Conservation (phyloP, 2,888 invertebrate species). For the Cecidostiba fungosa region DNA sequence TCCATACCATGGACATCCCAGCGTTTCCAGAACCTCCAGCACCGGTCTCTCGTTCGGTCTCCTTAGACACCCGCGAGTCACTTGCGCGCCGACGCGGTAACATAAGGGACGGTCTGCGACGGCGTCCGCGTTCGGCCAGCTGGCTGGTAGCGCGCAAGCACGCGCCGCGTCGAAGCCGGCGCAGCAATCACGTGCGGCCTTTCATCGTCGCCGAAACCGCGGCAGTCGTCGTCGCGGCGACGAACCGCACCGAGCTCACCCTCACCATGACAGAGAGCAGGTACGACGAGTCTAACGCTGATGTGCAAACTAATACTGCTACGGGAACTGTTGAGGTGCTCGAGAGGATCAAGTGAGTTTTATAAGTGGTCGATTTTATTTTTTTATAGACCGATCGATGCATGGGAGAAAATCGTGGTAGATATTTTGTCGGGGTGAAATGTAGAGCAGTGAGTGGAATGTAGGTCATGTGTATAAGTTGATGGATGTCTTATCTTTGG, state of each 20-base stretch:
- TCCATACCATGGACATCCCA: constrained; percentile 74
- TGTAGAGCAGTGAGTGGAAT: not conserved
- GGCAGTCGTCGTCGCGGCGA: constrained; percentile 50
- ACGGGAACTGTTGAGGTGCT: not conserved
- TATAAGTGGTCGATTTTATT: no score
- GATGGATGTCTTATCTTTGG: not conserved
- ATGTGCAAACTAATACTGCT: not conserved
- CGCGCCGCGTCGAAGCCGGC: constrained; percentile 34
- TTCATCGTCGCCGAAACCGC: not conserved
- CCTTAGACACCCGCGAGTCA: constrained; percentile 68
- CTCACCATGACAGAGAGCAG: constrained; percentile 73
- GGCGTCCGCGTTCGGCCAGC: constrained; percentile 59
- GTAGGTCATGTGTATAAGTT: not conserved
- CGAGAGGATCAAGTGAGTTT: constrained; percentile 41
- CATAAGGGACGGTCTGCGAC: not conserved
- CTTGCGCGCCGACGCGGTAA: constrained; percentile 60
- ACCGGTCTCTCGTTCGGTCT: constrained; percentile 67
- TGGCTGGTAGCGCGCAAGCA: constrained; percentile 47
- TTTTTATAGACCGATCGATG: no score
- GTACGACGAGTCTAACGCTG: constrained; percentile 4
- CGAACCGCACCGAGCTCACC: constrained; percentile 69
- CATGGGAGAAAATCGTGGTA: not conserved
- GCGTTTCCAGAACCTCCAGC: constrained; percentile 76
- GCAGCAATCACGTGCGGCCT: constrained; percentile 56
- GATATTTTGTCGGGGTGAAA: not conserved